These are phyloP conservation scores for Chironomus tentans DNA, from an alignment of 2,888 invertebrate species.

Conservation along the genomic window DNA sequence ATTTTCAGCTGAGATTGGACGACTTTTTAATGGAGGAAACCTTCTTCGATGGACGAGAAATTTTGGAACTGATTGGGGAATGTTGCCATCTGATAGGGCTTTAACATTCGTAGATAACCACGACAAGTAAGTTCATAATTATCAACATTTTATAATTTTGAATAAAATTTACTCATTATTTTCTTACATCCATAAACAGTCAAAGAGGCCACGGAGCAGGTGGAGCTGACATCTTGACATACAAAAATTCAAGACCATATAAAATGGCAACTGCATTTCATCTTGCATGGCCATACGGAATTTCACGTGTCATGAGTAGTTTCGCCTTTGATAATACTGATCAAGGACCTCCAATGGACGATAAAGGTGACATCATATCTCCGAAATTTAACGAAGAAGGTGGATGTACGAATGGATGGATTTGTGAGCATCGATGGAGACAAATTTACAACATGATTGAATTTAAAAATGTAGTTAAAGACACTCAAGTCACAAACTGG, in stretches of 20 bases:
- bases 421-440: constrained; percentile 79
- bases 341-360: constrained; percentile 55
- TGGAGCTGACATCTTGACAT: constrained; percentile 50
- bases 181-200: too few relatives aligned
- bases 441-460: constrained; percentile 70
- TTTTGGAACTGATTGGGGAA: constrained; percentile 47
- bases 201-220: constrained; percentile 14
- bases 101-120: constrained; percentile 86
- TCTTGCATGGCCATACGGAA: constrained; percentile 75
- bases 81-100: constrained; percentile 51
- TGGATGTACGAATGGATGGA: constrained; percentile 63
- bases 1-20: constrained; percentile 42
- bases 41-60: constrained; percentile 28
- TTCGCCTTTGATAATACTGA: constrained; percentile 57
- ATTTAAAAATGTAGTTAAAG: constrained; percentile 60
- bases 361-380: constrained; percentile 50
- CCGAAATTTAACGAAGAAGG: constrained; percentile 56
- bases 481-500: constrained; percentile 55
- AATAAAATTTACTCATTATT: too few relatives aligned
- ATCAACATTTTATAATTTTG: too few relatives aligned
- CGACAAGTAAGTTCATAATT: constrained; percentile 59
- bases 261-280: constrained; percentile 78
- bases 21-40: constrained; percentile 49
- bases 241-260: constrained; percentile 57
- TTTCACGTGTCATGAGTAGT: constrained; percentile 77